These are phyloP conservation scores for Falco biarmicus DNA, from an alignment of 2,797 vertebrate species.

Conservation along the genomic window DNA sequence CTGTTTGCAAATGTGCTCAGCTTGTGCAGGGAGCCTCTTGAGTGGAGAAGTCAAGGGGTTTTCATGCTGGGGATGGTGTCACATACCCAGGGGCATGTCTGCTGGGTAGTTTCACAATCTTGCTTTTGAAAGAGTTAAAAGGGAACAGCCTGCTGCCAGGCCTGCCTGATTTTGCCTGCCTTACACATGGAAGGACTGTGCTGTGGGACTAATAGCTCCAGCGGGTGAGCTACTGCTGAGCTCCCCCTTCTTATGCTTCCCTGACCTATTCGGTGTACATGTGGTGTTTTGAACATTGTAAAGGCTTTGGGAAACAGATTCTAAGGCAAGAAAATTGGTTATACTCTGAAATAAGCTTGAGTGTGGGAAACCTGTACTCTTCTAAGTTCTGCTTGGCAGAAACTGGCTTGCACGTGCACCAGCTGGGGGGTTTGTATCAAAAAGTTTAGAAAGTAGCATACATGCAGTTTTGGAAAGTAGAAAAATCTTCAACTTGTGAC, in stretches of 20 bases:
- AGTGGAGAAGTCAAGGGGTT: background rate
- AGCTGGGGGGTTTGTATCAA: background rate
- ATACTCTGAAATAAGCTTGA: background rate
- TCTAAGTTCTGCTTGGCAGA: background rate
- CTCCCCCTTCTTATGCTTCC: background rate
- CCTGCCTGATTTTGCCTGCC: background rate
- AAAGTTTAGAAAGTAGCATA: constrained; percentile 52
- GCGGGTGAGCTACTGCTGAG: background rate
- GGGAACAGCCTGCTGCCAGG: background rate
- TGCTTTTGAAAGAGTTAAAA: background rate
- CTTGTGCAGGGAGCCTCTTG: background rate
- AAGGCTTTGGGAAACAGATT: background rate
- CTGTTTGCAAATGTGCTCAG: background rate
- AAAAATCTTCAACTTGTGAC: constrained; percentile 76
- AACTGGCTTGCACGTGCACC: background rate
- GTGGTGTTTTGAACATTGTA: background rate
- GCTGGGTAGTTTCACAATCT: background rate
- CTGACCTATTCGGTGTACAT: background rate
- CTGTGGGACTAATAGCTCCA: no score
- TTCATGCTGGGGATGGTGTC: background rate
- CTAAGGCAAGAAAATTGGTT: background rate
- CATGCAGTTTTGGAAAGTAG: constrained; percentile 78
- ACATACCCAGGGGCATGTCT: fast-evolving
- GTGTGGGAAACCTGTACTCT: background rate
- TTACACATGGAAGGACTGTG: no score